Evolutionary conservation across 2,888 invertebrate genomes (phyloP).

Genomic region (Plebejus argus): DNA sequence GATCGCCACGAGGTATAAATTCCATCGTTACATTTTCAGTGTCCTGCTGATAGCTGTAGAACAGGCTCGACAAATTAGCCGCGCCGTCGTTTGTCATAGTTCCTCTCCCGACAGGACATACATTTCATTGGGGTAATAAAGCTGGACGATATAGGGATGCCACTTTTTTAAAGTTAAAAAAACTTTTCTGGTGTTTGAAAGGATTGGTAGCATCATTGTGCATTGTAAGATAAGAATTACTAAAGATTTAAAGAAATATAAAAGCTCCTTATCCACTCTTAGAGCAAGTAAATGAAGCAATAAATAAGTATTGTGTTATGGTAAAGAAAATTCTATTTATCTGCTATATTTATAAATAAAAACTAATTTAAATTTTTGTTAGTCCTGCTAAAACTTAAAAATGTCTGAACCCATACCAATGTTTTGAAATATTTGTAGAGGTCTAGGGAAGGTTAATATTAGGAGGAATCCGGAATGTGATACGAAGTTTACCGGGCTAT

Average conservation of each 20-base stretch:
- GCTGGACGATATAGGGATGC: slow-evolving; percentile 13
- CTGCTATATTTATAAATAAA: too few relatives aligned
- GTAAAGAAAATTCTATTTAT: too few relatives aligned
- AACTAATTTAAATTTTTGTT: too few relatives aligned
- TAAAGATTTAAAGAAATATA: background rate
- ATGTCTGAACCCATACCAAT: too few relatives aligned
- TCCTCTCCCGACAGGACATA: slow-evolving; percentile 40
- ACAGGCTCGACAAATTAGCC: slow-evolving; percentile 68
- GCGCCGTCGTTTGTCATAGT: slow-evolving; percentile 65
- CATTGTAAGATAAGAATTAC: background rate
- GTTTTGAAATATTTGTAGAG: too few relatives aligned
- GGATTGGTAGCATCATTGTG: background rate
- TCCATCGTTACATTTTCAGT: slow-evolving; percentile 51
- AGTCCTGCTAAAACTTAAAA: too few relatives aligned
- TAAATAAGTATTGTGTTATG: too few relatives aligned
- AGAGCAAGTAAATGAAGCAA: background rate
- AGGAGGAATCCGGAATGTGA: too few relatives aligned
- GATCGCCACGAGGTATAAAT: slow-evolving; percentile 51
- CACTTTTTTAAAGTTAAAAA: background rate
- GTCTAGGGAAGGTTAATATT: too few relatives aligned
- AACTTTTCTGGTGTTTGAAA: background rate
- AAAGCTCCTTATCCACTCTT: background rate
- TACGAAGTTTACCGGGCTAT: too few relatives aligned
- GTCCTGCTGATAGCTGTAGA: slow-evolving; percentile 64
- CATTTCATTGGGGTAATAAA: slow-evolving; percentile 42